Base-by-base conservation (phyloP, 2,113 vertebrate species). In the Charadrius vociferus region DNA sequence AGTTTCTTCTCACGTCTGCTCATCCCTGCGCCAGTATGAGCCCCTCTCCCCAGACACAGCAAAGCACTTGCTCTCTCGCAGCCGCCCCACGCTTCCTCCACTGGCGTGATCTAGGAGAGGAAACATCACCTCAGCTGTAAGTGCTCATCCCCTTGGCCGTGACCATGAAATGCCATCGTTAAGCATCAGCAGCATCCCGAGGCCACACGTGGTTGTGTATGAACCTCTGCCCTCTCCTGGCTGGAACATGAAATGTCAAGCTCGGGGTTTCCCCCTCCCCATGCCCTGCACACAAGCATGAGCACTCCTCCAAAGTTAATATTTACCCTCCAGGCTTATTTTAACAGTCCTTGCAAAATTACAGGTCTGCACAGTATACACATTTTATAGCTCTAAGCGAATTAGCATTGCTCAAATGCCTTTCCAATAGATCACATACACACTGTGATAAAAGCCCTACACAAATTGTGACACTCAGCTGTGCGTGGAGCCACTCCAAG, bases 171-270 rank as follows among this genome's bases (percentile, higher is more conserved):
- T 12, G n/a, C 18, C 66, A 13, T 7, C 66, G 2, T 5, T 7
- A 18, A 6, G 4, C 1, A 4, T 1, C 29, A 11, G 63, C 37
- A 39, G 73, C 56, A 16, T 62, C 61, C 72, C 50, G 52, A 26
- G 49, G 32, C 89, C 87, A 15, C 55, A 0, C 7, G 32, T 2
- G 34, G 58, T 6, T 14, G 47, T 3, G 36, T 4, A 4, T 12
- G 47, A 90, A 12, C 58, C 65, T 53, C 84, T 87, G 95, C 94
- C 96, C 96, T 93, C 97, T 96, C 80, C 92, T 91, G 97, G 92
- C 73, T 56, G 65, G 32, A 75, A 72, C 47, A 24, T 39, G 92
- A 30, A 89, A 34, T 3, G 72, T 9, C 53, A 47, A 62, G 39
- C 45, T 62, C 9, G 5, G 7, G 1, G 45, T 2, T 3, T 4